Percentiles rank a stretch among this genome's conserved stretches.
Conservation (phyloP, 1,140 invertebrate species). For the Scaptomyza pallida region DNA sequence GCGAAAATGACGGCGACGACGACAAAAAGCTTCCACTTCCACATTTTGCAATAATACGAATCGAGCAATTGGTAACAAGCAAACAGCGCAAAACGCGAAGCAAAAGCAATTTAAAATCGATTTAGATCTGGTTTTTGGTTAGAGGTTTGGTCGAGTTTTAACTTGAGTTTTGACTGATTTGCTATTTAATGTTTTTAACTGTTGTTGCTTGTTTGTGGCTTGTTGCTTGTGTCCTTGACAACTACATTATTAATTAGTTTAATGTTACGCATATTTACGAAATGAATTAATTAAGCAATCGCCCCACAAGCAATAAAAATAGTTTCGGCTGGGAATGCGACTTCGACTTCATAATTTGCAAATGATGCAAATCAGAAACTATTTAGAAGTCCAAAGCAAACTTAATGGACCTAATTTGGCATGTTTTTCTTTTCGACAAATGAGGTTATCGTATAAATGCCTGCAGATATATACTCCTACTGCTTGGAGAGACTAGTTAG, state of each 20-base stretch:
- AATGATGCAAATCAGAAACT: slow-evolving; percentile 9
- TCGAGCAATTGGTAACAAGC: slow-evolving; percentile 18
- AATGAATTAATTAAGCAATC: slow-evolving; percentile 16
- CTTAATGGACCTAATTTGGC: slow-evolving; percentile 23
- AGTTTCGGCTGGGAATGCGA: not conserved
- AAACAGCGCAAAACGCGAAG: no score
- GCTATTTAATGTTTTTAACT: slow-evolving; percentile 23
- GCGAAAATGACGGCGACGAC: slow-evolving; percentile 2
- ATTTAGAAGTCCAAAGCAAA: slow-evolving; percentile 4
- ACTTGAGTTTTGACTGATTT: slow-evolving; percentile 11
- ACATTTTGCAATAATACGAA: slow-evolving; percentile 37
- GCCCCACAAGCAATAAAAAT: not conserved
- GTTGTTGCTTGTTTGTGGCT: slow-evolving; percentile 11
- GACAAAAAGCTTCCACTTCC: slow-evolving; percentile 33
- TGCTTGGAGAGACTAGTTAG: not conserved
- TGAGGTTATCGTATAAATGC: slow-evolving; percentile 9
- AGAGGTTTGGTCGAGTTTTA: slow-evolving; percentile 20
- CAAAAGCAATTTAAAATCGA: slow-evolving; percentile 48
- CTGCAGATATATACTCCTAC: slow-evolving; percentile 10
- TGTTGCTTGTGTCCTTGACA: slow-evolving; percentile 26
- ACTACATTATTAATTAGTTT: slow-evolving; percentile 17
- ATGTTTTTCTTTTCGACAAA: slow-evolving; percentile 13
- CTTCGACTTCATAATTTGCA: slow-evolving; percentile 10
- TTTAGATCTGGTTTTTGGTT: slow-evolving; percentile 31
- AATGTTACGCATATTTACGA: slow-evolving; percentile 26